Conservation (phyloP, 2,113 vertebrate genomes). For the Pholis gunnellus region DNA sequence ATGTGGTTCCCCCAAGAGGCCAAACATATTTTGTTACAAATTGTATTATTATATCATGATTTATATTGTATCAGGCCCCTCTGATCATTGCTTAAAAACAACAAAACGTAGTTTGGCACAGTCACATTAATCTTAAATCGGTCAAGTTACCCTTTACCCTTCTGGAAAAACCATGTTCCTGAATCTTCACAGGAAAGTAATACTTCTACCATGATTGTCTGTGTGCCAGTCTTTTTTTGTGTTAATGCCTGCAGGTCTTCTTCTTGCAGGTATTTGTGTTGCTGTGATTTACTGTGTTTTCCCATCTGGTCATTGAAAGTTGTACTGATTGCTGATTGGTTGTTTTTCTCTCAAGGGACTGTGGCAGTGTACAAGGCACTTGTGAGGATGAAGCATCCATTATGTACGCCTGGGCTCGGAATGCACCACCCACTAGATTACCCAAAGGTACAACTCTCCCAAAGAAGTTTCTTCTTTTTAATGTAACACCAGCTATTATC, state of each 20-base stretch:
- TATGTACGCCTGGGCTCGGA: slow-evolving; percentile 96
- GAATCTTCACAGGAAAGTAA: not conserved
- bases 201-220: not conserved
- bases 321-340: slow-evolving; percentile 22
- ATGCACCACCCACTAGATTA: slow-evolving; percentile 92
- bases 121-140: not conserved
- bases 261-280: not conserved
- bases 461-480: no score
- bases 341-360: slow-evolving; percentile 87
- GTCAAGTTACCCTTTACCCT: not conserved
- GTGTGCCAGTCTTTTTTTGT: not conserved
- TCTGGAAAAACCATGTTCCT: not conserved
- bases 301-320: not conserved
- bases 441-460: slow-evolving; percentile 89
- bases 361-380: slow-evolving; percentile 88
- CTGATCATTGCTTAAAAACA: no score
- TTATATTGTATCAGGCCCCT: not conserved
- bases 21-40: no score
- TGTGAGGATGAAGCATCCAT: slow-evolving; percentile 92
- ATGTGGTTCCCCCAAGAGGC: not conserved
- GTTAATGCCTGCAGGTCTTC: not conserved
- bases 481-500: no score
- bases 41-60: no score
- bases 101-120: no score
- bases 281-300: not conserved